Evolutionary conservation across 2,888 invertebrate species (phyloP).

Genomic region (Cheilosia vulpina): DNA sequence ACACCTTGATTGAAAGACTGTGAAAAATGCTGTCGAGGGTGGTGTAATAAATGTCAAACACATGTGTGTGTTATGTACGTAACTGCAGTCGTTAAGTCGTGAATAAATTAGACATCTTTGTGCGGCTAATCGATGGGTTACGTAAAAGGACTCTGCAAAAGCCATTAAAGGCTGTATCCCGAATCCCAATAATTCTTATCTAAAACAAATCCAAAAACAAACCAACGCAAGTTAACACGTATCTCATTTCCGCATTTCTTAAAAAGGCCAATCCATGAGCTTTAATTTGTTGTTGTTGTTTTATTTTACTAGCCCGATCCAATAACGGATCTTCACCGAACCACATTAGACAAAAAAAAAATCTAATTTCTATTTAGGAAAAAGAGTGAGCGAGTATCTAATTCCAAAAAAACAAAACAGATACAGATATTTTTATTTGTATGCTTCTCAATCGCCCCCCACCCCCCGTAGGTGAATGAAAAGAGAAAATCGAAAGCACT

Average conservation of each 20-base stretch:
- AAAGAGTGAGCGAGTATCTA: constrained; percentile 10
- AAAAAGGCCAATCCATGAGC: constrained; percentile 9
- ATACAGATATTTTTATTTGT: not conserved
- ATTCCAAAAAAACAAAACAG: constrained; percentile 4
- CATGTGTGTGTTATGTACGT: too few species aligned
- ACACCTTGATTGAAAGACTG: too few species aligned
- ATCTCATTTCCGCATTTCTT: constrained; percentile 30
- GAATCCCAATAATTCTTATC: not conserved
- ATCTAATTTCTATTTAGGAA: constrained; percentile 8
- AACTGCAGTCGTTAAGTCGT: too few species aligned
- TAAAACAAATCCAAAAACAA: not conserved
- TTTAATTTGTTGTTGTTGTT: not conserved
- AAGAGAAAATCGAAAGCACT: constrained; percentile 20
- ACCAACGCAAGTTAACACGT: not conserved
- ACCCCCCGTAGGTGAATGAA: not conserved
- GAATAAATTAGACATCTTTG: too few species aligned
- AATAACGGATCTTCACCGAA: constrained; percentile 28
- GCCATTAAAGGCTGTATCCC: not conserved
- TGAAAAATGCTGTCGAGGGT: too few species aligned
- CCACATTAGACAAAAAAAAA: constrained; percentile 11
- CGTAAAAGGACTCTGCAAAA: too few species aligned
- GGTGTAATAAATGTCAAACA: too few species aligned
- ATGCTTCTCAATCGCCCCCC: not conserved
- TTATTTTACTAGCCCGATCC: not conserved
- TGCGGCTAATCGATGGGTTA: too few species aligned